phyloP scores from a whole-genome alignment of 2,888 invertebrate genomes.

The Steromphala cineraria region DNA sequence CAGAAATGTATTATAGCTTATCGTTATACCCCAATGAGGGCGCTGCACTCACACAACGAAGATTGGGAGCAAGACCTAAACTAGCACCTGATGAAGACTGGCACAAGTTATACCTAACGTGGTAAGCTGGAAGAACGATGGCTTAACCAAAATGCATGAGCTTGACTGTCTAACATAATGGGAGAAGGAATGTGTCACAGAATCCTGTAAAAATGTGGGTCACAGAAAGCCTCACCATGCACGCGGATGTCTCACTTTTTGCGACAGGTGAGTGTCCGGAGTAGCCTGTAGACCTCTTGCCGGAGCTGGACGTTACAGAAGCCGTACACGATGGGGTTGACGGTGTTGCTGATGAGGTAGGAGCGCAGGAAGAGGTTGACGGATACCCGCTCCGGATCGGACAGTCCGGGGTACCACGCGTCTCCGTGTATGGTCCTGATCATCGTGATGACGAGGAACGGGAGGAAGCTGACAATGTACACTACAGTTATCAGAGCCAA shows the following conservation, averaged over 20 bases:
- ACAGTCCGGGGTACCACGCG: conserved; percentile 24
- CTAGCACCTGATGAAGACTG: too few relatives aligned
- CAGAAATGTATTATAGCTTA: too few relatives aligned
- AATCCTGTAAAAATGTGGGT: neutral
- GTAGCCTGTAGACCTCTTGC: neutral
- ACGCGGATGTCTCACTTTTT: neutral
- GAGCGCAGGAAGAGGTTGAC: conserved; percentile 51
- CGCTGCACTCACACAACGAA: too few relatives aligned
- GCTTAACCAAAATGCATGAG: too few relatives aligned
- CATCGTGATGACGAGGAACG: conserved; percentile 48
- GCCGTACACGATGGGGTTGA: conserved; percentile 55
- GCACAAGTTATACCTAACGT: too few relatives aligned
- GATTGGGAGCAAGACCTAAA: too few relatives aligned
- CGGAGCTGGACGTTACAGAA: conserved; percentile 52
- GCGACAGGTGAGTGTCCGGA: conserved; percentile 1
- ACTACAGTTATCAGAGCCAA: conserved; percentile 50
- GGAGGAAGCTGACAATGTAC: conserved; percentile 53
- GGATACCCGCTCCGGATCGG: conserved; percentile 37
- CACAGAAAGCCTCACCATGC: neutral
- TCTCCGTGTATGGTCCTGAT: conserved; percentile 41
- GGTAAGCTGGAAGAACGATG: too few relatives aligned
- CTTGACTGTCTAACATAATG: neutral
- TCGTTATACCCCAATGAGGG: too few relatives aligned
- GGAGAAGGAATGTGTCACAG: neutral
- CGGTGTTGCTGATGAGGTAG: conserved; percentile 53